Evolutionary conservation across 1,140 invertebrate genomes (phyloP).

Genomic region (Laupala kohalensis): DNA sequence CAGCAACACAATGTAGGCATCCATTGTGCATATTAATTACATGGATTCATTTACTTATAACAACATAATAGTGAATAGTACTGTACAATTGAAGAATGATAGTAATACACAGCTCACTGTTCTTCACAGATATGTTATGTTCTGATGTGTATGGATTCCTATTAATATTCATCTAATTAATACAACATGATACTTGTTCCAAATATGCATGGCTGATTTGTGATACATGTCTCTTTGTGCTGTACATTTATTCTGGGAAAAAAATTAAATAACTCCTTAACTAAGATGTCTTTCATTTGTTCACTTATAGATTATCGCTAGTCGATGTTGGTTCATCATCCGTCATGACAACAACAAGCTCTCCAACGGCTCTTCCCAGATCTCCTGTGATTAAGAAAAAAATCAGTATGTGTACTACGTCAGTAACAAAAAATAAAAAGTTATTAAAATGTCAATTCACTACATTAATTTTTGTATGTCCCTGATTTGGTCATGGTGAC

Average conservation of each 20-base stretch:
- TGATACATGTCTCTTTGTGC: background rate
- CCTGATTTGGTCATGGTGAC: too few species aligned
- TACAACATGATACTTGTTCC: background rate
- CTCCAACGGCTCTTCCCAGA: slow-evolving; percentile 69
- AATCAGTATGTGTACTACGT: too few species aligned
- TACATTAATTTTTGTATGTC: too few species aligned
- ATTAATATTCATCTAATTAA: background rate
- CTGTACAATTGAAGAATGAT: background rate
- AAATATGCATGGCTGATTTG: background rate
- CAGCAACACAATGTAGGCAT: background rate
- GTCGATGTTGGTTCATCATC: slow-evolving; percentile 41
- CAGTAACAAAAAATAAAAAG: too few species aligned
- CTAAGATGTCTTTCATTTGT: background rate
- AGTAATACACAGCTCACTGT: background rate
- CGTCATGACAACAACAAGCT: slow-evolving; percentile 76
- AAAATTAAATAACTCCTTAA: too few species aligned
- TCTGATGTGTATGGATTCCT: background rate
- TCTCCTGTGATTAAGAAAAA: slow-evolving; percentile 62
- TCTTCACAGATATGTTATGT: background rate
- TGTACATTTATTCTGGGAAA: background rate
- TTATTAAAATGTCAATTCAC: too few species aligned
- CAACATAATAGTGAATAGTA: background rate
- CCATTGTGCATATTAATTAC: background rate
- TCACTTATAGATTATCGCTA: slow-evolving; percentile 5
- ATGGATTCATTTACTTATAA: background rate